These are phyloP conservation scores for Sitophilus oryzae DNA, from an alignment of 1,140 invertebrate genomes.

Conservation along the genomic window DNA sequence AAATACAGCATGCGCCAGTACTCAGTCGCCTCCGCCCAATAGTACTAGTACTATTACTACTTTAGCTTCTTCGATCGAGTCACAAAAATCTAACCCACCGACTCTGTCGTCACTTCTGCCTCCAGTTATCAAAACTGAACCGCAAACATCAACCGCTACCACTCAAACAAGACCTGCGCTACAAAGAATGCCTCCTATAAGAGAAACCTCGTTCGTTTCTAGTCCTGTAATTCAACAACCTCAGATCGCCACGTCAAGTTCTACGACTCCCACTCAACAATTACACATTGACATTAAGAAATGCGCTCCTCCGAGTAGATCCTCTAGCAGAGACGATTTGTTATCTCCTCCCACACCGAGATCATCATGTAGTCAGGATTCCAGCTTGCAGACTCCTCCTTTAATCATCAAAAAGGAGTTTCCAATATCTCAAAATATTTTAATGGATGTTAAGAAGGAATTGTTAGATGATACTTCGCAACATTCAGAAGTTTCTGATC, in stretches of 20 bases:
- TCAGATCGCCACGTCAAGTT: constrained; percentile 7
- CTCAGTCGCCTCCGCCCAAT: constrained; percentile 47
- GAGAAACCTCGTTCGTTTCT: constrained; percentile 54
- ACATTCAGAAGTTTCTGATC: constrained; percentile 54
- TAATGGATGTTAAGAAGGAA: constrained; percentile 54
- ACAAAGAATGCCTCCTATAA: constrained; percentile 43
- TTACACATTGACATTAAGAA: constrained; percentile 42
- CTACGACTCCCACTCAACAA: constrained; percentile 32
- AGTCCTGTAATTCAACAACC: constrained; percentile 38
- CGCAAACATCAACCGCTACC: constrained; percentile 23
- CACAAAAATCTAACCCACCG: constrained; percentile 64
- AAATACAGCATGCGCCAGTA: constrained; percentile 66
- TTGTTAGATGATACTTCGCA: constrained; percentile 55
- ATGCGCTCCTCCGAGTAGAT: constrained; percentile 37
- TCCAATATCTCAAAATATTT: constrained; percentile 21
- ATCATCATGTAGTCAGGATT: constrained; percentile 41
- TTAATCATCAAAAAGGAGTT: constrained; percentile 38
- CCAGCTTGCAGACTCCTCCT: constrained; percentile 41
- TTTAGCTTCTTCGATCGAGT: constrained; percentile 62
- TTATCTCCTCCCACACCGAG: constrained; percentile 42
- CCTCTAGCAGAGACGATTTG: constrained; percentile 42
- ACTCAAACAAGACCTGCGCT: constrained; percentile 10
- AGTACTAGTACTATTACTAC: constrained; percentile 47
- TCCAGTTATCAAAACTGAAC: constrained; percentile 40
- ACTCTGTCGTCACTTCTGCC: constrained; percentile 48